A percentile compares a stretch with the other conserved stretches of the same genome.
phyloP scores from a whole-genome alignment of 1,140 invertebrate species.

The Zophobas atratus region DNA sequence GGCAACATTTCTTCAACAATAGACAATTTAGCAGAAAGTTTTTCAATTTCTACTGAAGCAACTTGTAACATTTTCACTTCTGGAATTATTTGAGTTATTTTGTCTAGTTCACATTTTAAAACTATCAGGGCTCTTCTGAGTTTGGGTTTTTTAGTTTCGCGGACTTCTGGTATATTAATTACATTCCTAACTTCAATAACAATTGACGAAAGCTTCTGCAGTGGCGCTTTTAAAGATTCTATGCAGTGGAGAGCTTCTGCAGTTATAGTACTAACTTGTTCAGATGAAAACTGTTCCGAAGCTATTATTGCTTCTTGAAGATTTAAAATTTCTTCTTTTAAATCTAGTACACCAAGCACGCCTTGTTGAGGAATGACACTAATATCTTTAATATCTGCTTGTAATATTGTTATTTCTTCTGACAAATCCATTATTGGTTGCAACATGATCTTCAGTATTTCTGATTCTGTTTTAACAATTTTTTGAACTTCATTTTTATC shows the following conservation, averaged over 20 bases:
- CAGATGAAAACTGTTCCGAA: conserved; percentile 25
- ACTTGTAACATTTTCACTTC: conserved; percentile 9
- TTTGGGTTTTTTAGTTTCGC: conserved; percentile 19
- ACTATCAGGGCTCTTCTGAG: conserved; percentile 26
- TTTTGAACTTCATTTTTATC: not conserved
- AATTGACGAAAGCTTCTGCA: conserved; percentile 47
- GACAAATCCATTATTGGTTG: conserved; percentile 33
- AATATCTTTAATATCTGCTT: conserved; percentile 24
- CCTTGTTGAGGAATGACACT: conserved; percentile 22
- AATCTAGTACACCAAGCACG: conserved; percentile 2
- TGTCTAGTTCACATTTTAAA: conserved; percentile 36
- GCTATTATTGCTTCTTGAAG: conserved; percentile 18
- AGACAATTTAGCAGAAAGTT: conserved; percentile 30
- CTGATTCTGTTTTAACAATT: conserved; percentile 14
- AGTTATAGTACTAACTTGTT: not conserved
- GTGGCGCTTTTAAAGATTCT: conserved; percentile 32
- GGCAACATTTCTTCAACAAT: conserved; percentile 8
- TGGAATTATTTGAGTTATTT: conserved; percentile 30
- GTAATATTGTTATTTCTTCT: conserved; percentile 15
- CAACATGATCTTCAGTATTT: conserved; percentile 19
- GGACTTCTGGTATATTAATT: conserved; percentile 39
- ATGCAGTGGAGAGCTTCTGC: conserved; percentile 11
- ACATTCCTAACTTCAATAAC: conserved; percentile 33
- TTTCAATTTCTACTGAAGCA: conserved; percentile 8
- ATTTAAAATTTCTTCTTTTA: conserved; percentile 18